Evolutionary conservation across 2,888 invertebrate species (phyloP), one percentile per base, ranked within the genome.

Genomic region (Morinoia aosen): DNA sequence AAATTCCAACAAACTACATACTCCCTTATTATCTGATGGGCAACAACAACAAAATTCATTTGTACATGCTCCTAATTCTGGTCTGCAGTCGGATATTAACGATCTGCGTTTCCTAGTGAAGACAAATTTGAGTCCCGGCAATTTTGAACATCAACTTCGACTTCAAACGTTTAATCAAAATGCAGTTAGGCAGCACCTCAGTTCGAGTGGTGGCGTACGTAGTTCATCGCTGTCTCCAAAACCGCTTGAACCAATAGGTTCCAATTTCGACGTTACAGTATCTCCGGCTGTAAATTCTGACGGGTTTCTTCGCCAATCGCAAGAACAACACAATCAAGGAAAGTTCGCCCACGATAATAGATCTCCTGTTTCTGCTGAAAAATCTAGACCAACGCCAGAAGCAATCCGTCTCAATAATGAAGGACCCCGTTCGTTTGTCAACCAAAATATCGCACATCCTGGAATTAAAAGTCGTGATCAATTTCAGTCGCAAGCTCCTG

Each of bases 371-470:
- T 58, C 58, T 12, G 25, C 94, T 61, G 95, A 95, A 58, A n/a
- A n/a, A n/a, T 40, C 33, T 58, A 95, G 95, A 95, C 95, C 95
- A 40, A 39, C 64, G 25, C 64, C 95, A 25, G 95, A n/a, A 11
- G 64, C 19, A 95, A 57, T 12, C 19, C n/a, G 7, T 64, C 11
- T 39, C 64, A 93, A 56, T 14, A 48, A 93, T 19, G 93, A 93
- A 33, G 93, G 93, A 93, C 93, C 93, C n/a, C 93, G 93, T 33
- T 56, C 93, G 14, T 93, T 93, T 57, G 93, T 93, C 33, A 93
- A 95, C 33, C 61, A 95, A 64, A 94, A 94, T 39, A 94, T 94
- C 48, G 58, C 94, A 57, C 95, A 95, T 61, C 64, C 64, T 95
- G 95, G 64, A 33, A 95, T 95, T 64, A 61, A 95, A 95, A 64